Evolutionary conservation across 2,888 invertebrate genomes (phyloP).

Genomic region (Helleia helle): DNA sequence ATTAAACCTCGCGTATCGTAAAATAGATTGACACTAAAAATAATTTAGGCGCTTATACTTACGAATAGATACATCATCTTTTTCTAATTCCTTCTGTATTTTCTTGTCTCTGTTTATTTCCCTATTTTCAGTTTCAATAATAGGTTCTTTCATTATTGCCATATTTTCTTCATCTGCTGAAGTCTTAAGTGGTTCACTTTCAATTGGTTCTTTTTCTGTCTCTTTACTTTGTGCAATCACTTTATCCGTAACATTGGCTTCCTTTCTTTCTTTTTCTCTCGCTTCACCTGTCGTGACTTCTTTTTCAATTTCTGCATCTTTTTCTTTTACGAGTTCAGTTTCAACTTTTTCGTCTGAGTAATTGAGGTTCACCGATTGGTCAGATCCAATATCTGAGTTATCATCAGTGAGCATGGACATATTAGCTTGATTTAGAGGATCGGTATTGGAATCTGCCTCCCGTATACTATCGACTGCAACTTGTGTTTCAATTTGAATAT

Average conservation of each 20-base stretch:
- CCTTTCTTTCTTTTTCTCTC: not conserved
- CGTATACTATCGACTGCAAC: constrained; percentile 3
- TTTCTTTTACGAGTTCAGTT: not conserved
- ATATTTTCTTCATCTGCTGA: too few relatives aligned
- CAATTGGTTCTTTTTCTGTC: not conserved
- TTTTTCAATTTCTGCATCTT: not conserved
- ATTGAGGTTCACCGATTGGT: constrained; percentile 38
- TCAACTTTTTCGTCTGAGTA: constrained; percentile 38
- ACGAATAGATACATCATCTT: not conserved
- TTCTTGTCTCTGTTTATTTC: not conserved
- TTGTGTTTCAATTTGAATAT: not conserved
- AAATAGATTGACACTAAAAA: too few relatives aligned
- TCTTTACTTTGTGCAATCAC: not conserved
- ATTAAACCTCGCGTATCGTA: too few relatives aligned
- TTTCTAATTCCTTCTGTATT: not conserved
- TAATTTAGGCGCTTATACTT: not conserved
- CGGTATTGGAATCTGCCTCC: constrained; percentile 17
- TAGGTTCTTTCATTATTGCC: too few relatives aligned
- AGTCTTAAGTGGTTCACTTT: too few relatives aligned
- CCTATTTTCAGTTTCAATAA: too few relatives aligned
- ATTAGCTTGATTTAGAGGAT: constrained; percentile 41
- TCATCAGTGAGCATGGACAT: constrained; percentile 57
- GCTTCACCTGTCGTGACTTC: not conserved
- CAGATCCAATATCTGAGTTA: constrained; percentile 38
- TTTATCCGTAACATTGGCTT: not conserved